These are phyloP conservation scores for Caretta caretta DNA, from an alignment of 2,113 vertebrate species.

Conservation along the genomic window DNA sequence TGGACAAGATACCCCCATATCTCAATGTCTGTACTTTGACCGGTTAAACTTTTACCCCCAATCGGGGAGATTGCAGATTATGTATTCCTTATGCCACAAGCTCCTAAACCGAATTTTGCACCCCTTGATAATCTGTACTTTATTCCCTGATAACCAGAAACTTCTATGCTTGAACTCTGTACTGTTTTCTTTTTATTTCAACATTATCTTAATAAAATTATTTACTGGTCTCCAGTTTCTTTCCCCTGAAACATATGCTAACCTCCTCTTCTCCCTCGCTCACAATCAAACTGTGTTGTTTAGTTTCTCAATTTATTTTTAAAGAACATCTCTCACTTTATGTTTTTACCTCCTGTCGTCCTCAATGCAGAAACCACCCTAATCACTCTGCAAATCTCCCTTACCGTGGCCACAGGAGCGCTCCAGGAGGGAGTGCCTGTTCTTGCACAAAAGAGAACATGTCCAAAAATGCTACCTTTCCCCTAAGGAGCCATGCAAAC, in stretches of 20 bases:
- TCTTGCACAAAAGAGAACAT: not conserved
- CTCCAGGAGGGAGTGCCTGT: not conserved
- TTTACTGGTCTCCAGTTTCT: not conserved
- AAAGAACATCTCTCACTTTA: not conserved
- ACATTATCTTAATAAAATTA: too few relatives aligned
- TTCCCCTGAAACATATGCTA: not conserved
- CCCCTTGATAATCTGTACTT: too few relatives aligned
- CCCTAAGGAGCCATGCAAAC: not conserved
- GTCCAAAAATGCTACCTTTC: not conserved
- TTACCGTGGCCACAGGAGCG: not conserved
- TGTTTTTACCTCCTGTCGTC: not conserved
- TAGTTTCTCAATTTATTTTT: not conserved
- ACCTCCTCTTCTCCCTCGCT: not conserved
- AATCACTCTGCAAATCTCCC: not conserved
- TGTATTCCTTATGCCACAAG: too few relatives aligned
- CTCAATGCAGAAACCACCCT: rapidly evolving
- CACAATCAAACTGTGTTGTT: not conserved
- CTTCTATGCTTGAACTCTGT: too few relatives aligned
- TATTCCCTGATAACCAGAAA: too few relatives aligned
- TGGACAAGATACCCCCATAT: too few relatives aligned
- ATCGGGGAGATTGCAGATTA: too few relatives aligned
- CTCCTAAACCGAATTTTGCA: too few relatives aligned
- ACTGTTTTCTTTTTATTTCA: too few relatives aligned
- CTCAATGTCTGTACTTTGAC: too few relatives aligned
- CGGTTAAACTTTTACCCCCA: too few relatives aligned